Percentiles rank a stretch among this genome's conserved stretches.
Conservation (phyloP, 2,888 invertebrate species). For the Clepsis dumicolana region DNA sequence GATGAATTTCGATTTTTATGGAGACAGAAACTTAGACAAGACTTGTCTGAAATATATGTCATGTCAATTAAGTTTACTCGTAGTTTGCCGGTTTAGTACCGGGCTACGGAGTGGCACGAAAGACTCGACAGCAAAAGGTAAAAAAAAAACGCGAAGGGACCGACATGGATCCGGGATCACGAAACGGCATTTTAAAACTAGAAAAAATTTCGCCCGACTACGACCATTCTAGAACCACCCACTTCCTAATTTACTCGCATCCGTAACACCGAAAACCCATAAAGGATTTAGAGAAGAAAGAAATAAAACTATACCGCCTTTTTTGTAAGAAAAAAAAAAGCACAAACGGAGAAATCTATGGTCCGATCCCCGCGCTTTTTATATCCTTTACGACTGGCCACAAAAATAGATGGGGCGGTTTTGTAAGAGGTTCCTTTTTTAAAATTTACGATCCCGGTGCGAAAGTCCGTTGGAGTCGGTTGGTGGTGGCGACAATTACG, state of each 20-base stretch:
- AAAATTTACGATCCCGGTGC: conserved; percentile 68
- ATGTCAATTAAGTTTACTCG: conserved; percentile 22
- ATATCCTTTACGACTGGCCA: conserved; percentile 59
- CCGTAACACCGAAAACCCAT: conserved; percentile 41
- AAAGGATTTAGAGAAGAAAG: conserved; percentile 34
- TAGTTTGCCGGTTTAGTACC: conserved; percentile 23
- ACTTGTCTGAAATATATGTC: conserved; percentile 15
- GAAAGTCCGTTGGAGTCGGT: conserved; percentile 59
- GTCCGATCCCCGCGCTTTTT: conserved; percentile 46
- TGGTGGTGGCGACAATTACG: conserved; percentile 65
- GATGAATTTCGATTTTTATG: conserved; percentile 10
- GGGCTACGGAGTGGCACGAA: conserved; percentile 24
- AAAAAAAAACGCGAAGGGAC: background rate
- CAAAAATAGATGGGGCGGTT: conserved; percentile 61
- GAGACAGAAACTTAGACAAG: background rate
- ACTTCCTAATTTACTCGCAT: conserved; percentile 38
- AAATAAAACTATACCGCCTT: conserved; percentile 42
- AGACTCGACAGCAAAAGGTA: conserved; percentile 10
- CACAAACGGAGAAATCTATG: conserved; percentile 42
- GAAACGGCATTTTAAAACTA: background rate
- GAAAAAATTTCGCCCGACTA: conserved; percentile 1
- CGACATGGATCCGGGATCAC: conserved; percentile 12
- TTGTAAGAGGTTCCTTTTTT: conserved; percentile 67
- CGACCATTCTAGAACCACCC: conserved; percentile 30
- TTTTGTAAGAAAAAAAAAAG: conserved; percentile 43